Conservation (phyloP, 2,888 invertebrate genomes). For the Metacarcinus magister region DNA sequence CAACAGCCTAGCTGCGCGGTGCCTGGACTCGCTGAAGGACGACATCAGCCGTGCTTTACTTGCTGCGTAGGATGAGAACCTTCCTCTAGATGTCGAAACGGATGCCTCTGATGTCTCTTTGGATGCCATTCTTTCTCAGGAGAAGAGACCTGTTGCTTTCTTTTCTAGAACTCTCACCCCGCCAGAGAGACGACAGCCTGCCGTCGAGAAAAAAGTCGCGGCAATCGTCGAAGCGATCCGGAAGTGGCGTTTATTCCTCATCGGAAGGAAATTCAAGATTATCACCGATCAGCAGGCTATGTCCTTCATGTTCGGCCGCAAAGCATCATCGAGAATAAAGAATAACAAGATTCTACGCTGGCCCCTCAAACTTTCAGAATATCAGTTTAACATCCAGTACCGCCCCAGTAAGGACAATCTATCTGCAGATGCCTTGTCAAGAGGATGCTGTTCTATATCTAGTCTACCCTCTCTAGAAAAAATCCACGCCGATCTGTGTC, state of each 20-base stretch:
- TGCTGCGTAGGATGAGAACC: background rate
- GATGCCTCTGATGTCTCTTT: slow-evolving; percentile 22
- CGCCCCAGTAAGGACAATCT: background rate
- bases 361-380: slow-evolving; percentile 28
- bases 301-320: background rate
- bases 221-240: background rate
- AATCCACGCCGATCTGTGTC: background rate
- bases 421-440: slow-evolving; percentile 30
- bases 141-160: background rate
- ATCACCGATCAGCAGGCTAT: slow-evolving; percentile 20
- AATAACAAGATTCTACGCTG: slow-evolving; percentile 44
- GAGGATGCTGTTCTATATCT: slow-evolving; percentile 52
- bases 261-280: background rate
- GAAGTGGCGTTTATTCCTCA: background rate
- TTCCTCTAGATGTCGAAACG: background rate
- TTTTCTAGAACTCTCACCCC: background rate
- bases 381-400: slow-evolving; percentile 52
- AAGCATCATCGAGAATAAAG: background rate
- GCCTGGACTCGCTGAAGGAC: slow-evolving; percentile 37
- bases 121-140: background rate
- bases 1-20: background rate
- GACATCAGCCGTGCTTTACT: slow-evolving; percentile 50
- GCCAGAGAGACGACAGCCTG: background rate
- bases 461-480: background rate
- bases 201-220: background rate